Base-by-base conservation (phyloP, 30 jellyfish, hydroid and myxozoan genomes). In the Aurelia aurita region DNA sequence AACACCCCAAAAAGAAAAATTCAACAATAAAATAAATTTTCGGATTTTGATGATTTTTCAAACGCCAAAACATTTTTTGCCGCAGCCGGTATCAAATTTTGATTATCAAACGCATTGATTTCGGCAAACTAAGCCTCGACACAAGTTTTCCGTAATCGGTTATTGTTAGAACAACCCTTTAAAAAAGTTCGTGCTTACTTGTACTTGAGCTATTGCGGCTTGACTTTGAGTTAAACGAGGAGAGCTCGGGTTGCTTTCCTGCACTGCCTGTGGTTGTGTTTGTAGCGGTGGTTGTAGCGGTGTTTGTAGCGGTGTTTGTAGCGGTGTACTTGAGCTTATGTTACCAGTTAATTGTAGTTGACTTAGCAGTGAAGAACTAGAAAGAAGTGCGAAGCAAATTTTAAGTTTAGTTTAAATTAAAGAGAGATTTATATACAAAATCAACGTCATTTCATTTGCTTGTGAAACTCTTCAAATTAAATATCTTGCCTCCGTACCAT, bases 351-450 rank as follows among this genome's bases (percentile, higher is more conserved):
- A 32, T 20, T 83, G 87, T 26, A 83, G 81, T 60, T 83, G 93
- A 43, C 93, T 83, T 58, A 83, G 60, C 87, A 83, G 4, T 67
- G 93, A 83, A 13, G 93, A 83, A 46, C 93, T 83, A 28, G 32
- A 15, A 16, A 47, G 51, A 44, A 23, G 29, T 35, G 22, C 15
- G 44, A 16, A 11, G 22, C 23, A 20, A 23, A 4, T 6, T 11
- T 34, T 43, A 49, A 22, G 19, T 15, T n/a, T 11, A 22, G 51
- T 19, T 19, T 6, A 3, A 22, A 20, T 64, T 9, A 23, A 64
- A 19, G 32, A 23, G 22, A 18, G 47, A 64, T 22, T 31, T 16
- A 32, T 19, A 3, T 12, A 9, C 27, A 64, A 3, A 20, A 2
- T 58, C 77, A 64, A 22, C 18, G 20, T 3, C 47, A 5, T 19